Conservation (phyloP, 1,140 invertebrate genomes). For the Alviniconcha marisindica region DNA sequence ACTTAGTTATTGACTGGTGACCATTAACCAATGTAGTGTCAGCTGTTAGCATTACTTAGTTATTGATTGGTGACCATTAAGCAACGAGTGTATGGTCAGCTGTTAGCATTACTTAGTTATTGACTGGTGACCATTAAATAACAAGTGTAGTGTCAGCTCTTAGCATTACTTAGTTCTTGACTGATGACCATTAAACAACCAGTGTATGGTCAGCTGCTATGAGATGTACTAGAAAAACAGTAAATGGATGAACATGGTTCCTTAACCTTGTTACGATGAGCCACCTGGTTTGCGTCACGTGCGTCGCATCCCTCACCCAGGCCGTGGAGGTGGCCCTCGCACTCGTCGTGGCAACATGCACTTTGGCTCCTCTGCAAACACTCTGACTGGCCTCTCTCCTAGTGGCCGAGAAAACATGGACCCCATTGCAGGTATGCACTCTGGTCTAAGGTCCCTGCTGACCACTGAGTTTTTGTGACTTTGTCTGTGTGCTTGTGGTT, state of each 20-base stretch:
- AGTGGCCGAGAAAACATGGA: conserved; percentile 91
- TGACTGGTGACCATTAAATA: too few species aligned
- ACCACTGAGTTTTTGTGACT: not conserved
- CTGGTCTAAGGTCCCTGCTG: not conserved
- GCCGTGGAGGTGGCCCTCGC: conserved; percentile 85
- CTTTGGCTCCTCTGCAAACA: conserved; percentile 85
- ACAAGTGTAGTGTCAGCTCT: too few species aligned
- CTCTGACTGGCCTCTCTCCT: conserved; percentile 82
- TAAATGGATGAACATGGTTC: conserved; percentile 56
- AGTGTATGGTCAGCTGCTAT: too few species aligned
- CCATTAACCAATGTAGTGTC: too few species aligned
- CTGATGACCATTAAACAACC: too few species aligned
- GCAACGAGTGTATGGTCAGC: too few species aligned
- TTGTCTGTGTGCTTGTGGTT: not conserved
- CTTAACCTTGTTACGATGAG: conserved; percentile 87
- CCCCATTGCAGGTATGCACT: conserved; percentile 84
- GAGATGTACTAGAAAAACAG: too few species aligned
- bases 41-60: too few species aligned
- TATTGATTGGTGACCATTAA: too few species aligned
- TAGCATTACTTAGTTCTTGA: too few species aligned
- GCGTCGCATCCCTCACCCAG: conserved; percentile 89
- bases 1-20: too few species aligned
- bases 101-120: too few species aligned
- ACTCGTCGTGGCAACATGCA: conserved; percentile 91
- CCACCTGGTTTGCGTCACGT: conserved; percentile 88